Conservation (phyloP, 2,797 vertebrate genomes). For the Sebastes oblongus region DNA sequence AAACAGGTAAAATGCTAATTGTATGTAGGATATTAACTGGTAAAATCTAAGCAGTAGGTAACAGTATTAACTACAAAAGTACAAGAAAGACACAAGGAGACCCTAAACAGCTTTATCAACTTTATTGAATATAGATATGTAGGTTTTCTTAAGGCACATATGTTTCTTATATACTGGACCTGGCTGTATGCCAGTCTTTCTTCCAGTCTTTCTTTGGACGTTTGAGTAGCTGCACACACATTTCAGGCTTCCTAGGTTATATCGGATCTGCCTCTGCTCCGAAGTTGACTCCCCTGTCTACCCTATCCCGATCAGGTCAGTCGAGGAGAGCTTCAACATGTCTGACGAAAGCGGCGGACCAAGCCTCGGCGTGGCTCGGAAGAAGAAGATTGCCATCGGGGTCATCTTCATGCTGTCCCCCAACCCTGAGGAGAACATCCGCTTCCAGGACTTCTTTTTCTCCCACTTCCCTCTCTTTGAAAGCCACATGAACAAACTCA, state of each 20-base stretch:
- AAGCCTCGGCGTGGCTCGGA: conserved; percentile 89
- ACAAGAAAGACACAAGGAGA: neutral
- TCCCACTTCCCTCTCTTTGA: conserved; percentile 99
- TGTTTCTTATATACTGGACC: too few relatives aligned
- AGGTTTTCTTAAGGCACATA: too few relatives aligned
- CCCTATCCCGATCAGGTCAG: conserved; percentile 83
- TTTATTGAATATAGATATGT: too few relatives aligned
- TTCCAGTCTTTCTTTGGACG: too few relatives aligned
- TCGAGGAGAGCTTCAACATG: conserved; percentile 99
- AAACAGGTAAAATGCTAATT: neutral
- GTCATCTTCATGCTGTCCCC: conserved; percentile 94
- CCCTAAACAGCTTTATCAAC: neutral
- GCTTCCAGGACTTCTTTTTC: conserved; percentile 99
- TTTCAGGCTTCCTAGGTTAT: neutral
- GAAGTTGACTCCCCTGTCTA: neutral
- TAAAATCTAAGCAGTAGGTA: neutral
- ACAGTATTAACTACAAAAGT: neutral
- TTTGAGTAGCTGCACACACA: neutral
- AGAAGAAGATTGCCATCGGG: conserved; percentile 99
- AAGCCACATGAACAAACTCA: conserved; percentile 99
- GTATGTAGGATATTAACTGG: neutral
- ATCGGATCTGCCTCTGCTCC: neutral
- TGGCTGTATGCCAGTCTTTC: too few relatives aligned
- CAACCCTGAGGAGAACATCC: conserved; percentile 91
- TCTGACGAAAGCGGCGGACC: conserved; percentile 94